These are phyloP conservation scores for Drosophila tripunctata DNA, from an alignment of 2,888 invertebrate genomes.

Conservation along the genomic window DNA sequence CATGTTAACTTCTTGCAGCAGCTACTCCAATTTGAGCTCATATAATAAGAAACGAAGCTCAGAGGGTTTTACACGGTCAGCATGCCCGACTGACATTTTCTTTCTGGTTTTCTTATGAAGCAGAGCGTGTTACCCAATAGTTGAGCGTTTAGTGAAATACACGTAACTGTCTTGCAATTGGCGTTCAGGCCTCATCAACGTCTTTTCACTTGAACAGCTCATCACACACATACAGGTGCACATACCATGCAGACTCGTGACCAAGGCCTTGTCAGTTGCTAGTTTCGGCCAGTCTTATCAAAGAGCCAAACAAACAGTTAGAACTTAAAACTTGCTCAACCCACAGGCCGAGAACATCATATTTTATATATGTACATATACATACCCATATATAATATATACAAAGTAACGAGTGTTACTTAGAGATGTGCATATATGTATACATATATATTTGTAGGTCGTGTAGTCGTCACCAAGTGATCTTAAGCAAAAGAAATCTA, in stretches of 20 bases:
- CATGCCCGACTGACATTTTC: no score
- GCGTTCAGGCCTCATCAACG: slow-evolving; percentile 16
- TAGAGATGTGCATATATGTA: slow-evolving; percentile 28
- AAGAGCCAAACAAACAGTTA: slow-evolving; percentile 64
- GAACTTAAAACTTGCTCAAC: slow-evolving; percentile 71
- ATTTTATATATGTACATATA: slow-evolving; percentile 22
- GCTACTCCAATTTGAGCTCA: no score
- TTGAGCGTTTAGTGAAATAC: no score
- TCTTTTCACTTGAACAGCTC: slow-evolving; percentile 45
- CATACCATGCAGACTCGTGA: slow-evolving; percentile 35
- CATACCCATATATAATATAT: not conserved
- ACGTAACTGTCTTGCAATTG: slow-evolving; percentile 11
- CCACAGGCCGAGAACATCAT: slow-evolving; percentile 30
- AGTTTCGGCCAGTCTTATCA: slow-evolving; percentile 53
- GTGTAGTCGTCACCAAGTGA: no score
- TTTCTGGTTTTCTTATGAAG: no score
- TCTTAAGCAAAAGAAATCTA: no score
- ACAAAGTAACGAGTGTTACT: not conserved
- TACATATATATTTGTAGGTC: no score
- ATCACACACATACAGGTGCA: not conserved
- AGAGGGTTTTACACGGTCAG: no score
- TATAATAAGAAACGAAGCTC: no score
- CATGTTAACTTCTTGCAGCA: no score
- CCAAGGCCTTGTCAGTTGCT: slow-evolving; percentile 45
- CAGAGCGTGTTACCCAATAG: no score